Percentiles rank a stretch among this genome's conserved stretches.
These are phyloP conservation scores for Irena cyanogastra DNA, from an alignment of 2,113 vertebrate species.

Conservation along the genomic window DNA sequence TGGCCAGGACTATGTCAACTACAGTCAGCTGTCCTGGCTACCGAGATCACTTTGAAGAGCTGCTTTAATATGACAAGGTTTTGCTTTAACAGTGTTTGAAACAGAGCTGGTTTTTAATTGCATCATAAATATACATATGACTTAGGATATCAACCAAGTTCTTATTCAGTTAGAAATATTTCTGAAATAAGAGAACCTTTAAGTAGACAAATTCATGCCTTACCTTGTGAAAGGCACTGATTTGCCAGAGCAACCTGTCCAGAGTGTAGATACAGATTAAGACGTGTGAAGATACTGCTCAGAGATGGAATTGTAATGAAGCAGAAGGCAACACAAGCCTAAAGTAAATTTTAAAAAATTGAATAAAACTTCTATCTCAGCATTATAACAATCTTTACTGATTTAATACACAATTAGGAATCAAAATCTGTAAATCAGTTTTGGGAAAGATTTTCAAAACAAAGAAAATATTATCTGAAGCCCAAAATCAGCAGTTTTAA, in stretches of 20 bases:
- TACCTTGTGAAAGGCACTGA: constrained; percentile 98
- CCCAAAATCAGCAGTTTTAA: neutral
- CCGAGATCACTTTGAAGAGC: neutral
- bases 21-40: neutral
- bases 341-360: neutral
- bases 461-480: neutral
- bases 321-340: constrained; percentile 97
- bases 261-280: constrained; percentile 90
- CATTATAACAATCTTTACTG: neutral
- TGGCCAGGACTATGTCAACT: neutral
- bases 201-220: neutral
- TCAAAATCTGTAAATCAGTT: neutral
- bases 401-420: neutral
- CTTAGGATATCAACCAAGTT: neutral
- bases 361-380: neutral
- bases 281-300: constrained; percentile 86
- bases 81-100: neutral
- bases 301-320: constrained; percentile 98
- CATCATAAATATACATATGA: neutral
- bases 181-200: neutral
- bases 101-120: neutral
- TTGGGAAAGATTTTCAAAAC: neutral
- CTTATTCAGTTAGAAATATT: neutral
- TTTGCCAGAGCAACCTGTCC: constrained; percentile 96
- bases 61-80: neutral